Conservation (phyloP, 53 echinoderm and acorn worm genomes). For the Paelopatides confundens region DNA sequence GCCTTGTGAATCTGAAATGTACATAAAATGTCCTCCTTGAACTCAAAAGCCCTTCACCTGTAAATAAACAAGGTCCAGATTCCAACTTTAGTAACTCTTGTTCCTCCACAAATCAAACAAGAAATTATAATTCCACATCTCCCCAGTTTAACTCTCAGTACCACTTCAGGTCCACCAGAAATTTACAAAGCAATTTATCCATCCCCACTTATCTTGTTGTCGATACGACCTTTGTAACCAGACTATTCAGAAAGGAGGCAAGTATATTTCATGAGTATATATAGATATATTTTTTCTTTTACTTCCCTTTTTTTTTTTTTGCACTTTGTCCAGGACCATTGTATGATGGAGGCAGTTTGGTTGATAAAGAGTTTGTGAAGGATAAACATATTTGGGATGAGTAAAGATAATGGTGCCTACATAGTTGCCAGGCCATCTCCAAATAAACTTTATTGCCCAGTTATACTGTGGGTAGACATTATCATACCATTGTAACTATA, state of each 20-base stretch:
- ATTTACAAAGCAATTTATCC: conserved; percentile 45
- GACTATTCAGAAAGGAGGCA: conserved; percentile 17
- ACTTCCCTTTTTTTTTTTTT: not conserved
- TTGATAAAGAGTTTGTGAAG: conserved; percentile 23
- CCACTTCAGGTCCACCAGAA: conserved; percentile 34
- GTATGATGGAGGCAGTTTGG: conserved; percentile 38
- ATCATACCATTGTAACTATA: too few relatives aligned
- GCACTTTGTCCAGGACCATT: conserved; percentile 35
- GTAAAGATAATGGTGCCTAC: not conserved
- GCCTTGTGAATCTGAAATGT: not conserved
- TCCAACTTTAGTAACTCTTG: conserved; percentile 4
- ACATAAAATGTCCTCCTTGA: conserved; percentile 24
- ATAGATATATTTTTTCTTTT: conserved; percentile 15
- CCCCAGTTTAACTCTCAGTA: not conserved
- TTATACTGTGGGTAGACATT: too few relatives aligned
- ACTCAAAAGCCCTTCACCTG: conserved; percentile 22
- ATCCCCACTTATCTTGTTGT: conserved; percentile 45
- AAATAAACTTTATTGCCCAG: not conserved
- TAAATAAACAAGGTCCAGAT: conserved; percentile 33
- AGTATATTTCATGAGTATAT: conserved; percentile 16
- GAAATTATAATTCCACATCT: conserved; percentile 29
- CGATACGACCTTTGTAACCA: conserved; percentile 29
- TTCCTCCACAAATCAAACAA: conserved; percentile 40
- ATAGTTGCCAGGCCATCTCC: not conserved
- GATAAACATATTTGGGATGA: conserved; percentile 30